Base-by-base conservation (phyloP, 2,797 vertebrate genomes). In the Microctenopoma lineatum region DNA sequence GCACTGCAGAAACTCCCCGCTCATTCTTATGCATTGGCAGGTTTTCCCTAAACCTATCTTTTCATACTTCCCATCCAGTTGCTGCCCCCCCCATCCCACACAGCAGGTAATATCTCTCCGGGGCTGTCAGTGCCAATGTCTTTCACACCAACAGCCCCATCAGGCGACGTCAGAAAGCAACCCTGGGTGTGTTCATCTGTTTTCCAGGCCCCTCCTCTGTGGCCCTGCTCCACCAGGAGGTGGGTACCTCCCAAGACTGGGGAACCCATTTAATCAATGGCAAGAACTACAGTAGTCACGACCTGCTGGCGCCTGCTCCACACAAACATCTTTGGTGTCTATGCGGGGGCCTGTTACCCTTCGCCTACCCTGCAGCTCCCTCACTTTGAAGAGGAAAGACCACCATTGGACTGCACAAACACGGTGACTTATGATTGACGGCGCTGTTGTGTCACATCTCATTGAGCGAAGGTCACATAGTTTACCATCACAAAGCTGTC, bases 241-340 rank as follows among this genome's bases (percentile, higher is more conserved):
- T 41, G 50, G 48, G 66, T 60, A 74, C 69, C 84, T 73, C 76
- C 69, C 66, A 47, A 29, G 56, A 80, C 61, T 59, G 75, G 76
- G 79, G 82, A 88, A 80, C 83, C 78, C 57, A 57, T 89, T 91
- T 86, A 89, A 91, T 92, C 90, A 89, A 87, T 88, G 83, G 81
- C 71, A 80, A 84, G 85, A 86, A 92, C 92, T 88, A 90, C 87
- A 82, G 83, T 87, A 86, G 80, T 86, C 61, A 70, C 71, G 81
- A 83, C 86, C 88, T 83, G 80, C 76, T 88, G 90, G 83, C 86
- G 87, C 86, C 86, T 75, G 65, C 81, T 84, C 59, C n/a, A 84
- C 85, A 84, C 80, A 83, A 75, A 83, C 45, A 58, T 84, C 80
- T 86, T 63, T 76, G 84, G 80, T 73, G 81, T 85, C 82, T 63